Percentiles rank a stretch among this genome's conserved stretches.
phyloP scores from a whole-genome alignment of 2,888 invertebrate genomes.

The Pharmacophagus antenor region DNA sequence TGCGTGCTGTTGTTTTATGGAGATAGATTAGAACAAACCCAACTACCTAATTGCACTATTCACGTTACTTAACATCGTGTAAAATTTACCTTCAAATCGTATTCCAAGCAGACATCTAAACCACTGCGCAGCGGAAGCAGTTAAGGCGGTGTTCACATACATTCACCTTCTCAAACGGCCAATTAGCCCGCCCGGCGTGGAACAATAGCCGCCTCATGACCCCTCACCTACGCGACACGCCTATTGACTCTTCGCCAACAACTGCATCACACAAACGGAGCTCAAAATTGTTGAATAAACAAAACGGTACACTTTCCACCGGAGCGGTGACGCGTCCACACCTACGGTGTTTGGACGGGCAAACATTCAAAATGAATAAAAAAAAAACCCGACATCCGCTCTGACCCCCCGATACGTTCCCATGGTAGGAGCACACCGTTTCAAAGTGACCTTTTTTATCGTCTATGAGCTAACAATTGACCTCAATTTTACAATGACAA shows the following conservation, averaged over 20 bases:
- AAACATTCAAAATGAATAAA: slow-evolving; percentile 49
- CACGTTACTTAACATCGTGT: no score
- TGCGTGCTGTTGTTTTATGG: no score
- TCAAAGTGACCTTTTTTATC: no score
- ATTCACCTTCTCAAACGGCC: slow-evolving; percentile 14
- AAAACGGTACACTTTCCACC: slow-evolving; percentile 49
- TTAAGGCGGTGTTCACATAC: background rate
- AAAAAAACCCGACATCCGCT: slow-evolving; percentile 40
- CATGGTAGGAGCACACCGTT: slow-evolving; percentile 43
- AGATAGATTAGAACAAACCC: no score
- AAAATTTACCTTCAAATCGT: no score
- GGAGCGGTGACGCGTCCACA: slow-evolving; percentile 59
- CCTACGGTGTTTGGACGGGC: slow-evolving; percentile 58
- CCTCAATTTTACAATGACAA: background rate
- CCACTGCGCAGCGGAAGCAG: no score
- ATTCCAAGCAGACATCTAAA: no score
- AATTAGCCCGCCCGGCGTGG: slow-evolving; percentile 16
- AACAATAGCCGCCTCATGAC: slow-evolving; percentile 27
- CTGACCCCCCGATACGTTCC: slow-evolving; percentile 61
- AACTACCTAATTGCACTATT: no score
- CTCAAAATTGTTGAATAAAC: slow-evolving; percentile 44
- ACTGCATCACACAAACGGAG: slow-evolving; percentile 29
- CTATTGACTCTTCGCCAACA: slow-evolving; percentile 31
- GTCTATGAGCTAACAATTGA: no score
- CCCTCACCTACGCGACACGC: slow-evolving; percentile 35